Base-by-base conservation (phyloP, 1,140 invertebrate species). In the Sycobia sp. region DNA sequence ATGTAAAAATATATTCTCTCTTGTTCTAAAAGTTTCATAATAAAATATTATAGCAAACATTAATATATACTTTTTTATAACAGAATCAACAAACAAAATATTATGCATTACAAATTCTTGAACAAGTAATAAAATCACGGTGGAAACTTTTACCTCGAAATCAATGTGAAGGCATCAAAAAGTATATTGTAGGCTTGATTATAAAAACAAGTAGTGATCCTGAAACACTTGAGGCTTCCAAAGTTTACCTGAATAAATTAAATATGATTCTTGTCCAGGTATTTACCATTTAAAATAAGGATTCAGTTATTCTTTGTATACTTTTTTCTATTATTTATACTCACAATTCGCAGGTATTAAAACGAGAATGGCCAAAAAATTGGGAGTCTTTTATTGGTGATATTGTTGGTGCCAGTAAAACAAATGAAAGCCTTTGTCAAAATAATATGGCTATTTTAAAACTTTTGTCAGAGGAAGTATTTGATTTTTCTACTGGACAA, bases 361-460 rank as follows among this genome's bases (percentile, higher is more conserved):
- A 99, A 82, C 86, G 97, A 73, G 98, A 99, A 83, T 99, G 98
- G 98, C 98, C 98, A 46, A 96, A 97, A 75, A 98, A 99, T 78
- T 99, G 98, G 98, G 94, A 98, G 74, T 93, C 94, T 5, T 99
- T 99, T 79, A 99, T 99, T 66, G 89, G 91, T 73, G 98, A 99
- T 75, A 99, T 99, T 82, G 97, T 99, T 51, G 97, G 97, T 38
- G 95, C 97, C 13, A 97, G 95, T 75, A 98, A 98, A 84, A 98
- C 96, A 13, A 99, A 98, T 78, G 97, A 99, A 81, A 95, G 93
- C 71, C 86, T 99, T 9, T 99, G 98, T 85, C 96, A 98, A 83
- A 99, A 99, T 78, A 99, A 99, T 75, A 99, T 99, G 96, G 90
- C 91, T 16, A 99, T 99, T 72, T 83, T 99, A 56, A 98, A 98